Evolutionary conservation across 2,888 invertebrate species (phyloP).

Genomic region (Celastrina argiolus): DNA sequence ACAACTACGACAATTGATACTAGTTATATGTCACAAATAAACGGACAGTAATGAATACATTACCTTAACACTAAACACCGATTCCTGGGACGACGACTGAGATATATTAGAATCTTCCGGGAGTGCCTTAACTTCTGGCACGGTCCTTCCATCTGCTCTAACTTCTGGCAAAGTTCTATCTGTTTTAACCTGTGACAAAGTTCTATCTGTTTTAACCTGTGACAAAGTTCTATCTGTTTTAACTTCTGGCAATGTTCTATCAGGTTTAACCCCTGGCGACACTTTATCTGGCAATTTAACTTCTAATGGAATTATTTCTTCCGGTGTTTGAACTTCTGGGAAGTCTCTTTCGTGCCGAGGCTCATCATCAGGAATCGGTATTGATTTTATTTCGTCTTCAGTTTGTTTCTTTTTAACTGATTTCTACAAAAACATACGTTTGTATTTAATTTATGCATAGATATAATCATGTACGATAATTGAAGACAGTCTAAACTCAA

Average conservation of each 20-base stretch:
- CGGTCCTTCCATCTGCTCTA: background rate
- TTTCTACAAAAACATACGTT: background rate
- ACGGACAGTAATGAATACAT: background rate
- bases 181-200: background rate
- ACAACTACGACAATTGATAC: too few relatives aligned
- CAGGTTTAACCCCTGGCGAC: background rate
- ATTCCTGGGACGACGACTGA: slow-evolving; percentile 56
- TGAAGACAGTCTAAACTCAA: too few relatives aligned
- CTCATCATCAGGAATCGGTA: background rate
- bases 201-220: background rate
- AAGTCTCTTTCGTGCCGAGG: background rate
- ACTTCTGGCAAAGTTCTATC: background rate
- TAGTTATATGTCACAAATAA: too few relatives aligned
- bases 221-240: background rate
- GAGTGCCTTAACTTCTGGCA: background rate
- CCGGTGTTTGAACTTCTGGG: background rate
- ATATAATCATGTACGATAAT: too few relatives aligned
- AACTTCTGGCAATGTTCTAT: background rate
- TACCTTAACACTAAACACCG: slow-evolving; percentile 44
- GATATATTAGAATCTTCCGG: slow-evolving; percentile 49
- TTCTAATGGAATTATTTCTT: background rate
- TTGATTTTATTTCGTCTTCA: background rate
- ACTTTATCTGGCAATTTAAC: background rate
- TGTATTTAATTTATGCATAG: too few relatives aligned
- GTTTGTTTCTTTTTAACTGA: background rate